A percentile compares a stretch with the other conserved stretches of the same genome.
Evolutionary conservation across 2,113 vertebrate genomes (phyloP).

Genomic region (Ariopsis seemanni): DNA sequence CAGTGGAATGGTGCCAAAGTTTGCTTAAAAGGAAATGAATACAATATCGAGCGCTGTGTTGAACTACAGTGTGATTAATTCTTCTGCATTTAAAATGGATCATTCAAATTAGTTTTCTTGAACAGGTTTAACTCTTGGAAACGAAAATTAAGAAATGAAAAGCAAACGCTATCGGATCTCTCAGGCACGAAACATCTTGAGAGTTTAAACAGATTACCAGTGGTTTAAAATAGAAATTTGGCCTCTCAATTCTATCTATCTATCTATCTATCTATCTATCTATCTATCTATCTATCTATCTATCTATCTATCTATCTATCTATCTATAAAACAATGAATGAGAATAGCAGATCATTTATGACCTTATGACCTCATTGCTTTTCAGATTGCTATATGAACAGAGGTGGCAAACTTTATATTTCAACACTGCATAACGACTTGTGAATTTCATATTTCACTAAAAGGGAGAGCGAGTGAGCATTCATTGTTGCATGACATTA

Average conservation of each 20-base stretch:
- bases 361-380: not conserved
- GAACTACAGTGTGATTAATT: not conserved
- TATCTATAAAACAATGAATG: not conserved
- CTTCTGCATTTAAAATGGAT: not conserved
- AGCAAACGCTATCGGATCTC: not conserved
- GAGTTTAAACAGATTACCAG: not conserved
- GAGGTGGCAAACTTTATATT: constrained; percentile 50
- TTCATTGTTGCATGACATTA: constrained; percentile 51
- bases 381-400: constrained; percentile 27
- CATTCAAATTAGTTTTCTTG: not conserved
- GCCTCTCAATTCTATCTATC: not conserved
- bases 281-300: too few relatives aligned
- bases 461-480: constrained; percentile 38
- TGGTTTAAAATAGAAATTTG: not conserved
- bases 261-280: too few relatives aligned
- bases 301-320: not conserved
- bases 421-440: constrained; percentile 51
- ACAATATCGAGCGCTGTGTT: not conserved
- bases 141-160: not conserved
- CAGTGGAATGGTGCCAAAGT: not conserved
- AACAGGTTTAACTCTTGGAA: not conserved
- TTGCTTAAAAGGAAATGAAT: constrained; percentile 21
- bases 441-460: constrained; percentile 51
- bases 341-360: constrained; percentile 35
- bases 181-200: not conserved